Conservation (phyloP, 2,113 vertebrate species). For the Microtus ochrogaster region DNA sequence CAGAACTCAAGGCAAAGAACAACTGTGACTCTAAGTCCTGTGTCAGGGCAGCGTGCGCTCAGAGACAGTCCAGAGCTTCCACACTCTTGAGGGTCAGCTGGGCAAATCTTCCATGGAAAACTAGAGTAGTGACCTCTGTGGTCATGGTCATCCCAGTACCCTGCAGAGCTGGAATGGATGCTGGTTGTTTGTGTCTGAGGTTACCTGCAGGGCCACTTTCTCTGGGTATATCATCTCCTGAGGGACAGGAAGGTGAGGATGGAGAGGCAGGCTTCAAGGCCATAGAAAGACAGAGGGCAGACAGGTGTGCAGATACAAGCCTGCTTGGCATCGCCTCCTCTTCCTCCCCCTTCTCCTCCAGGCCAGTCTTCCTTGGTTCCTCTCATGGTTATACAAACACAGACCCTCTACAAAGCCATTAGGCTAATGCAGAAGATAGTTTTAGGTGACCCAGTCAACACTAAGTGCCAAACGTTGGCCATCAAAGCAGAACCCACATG, state of each 20-base stretch:
- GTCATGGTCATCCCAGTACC: not conserved
- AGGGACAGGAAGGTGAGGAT: not conserved
- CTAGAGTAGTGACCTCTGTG: not conserved
- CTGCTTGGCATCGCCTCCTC: no score
- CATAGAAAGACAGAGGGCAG: not conserved
- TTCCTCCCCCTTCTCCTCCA: not conserved
- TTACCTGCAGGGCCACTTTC: not conserved
- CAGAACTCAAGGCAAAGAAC: not conserved
- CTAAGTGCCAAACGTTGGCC: not conserved
- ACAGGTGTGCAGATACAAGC: not conserved
- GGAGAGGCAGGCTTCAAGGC: not conserved
- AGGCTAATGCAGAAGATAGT: not conserved
- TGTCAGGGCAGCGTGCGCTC: not conserved
- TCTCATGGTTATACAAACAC: not conserved
- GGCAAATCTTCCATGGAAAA: not conserved
- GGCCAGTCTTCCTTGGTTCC: no score
- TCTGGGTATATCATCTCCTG: not conserved
- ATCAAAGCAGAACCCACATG: not conserved
- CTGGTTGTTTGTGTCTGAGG: not conserved
- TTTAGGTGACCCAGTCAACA: not conserved
- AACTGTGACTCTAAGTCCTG: no score
- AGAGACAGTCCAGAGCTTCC: not conserved
- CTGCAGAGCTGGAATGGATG: not conserved
- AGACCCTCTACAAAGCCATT: not conserved
- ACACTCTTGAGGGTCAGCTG: no score